Percentiles rank a stretch among this genome's conserved stretches.
These are phyloP conservation scores for Chionoecetes opilio DNA, from an alignment of 1,140 invertebrate species.

Conservation along the genomic window DNA sequence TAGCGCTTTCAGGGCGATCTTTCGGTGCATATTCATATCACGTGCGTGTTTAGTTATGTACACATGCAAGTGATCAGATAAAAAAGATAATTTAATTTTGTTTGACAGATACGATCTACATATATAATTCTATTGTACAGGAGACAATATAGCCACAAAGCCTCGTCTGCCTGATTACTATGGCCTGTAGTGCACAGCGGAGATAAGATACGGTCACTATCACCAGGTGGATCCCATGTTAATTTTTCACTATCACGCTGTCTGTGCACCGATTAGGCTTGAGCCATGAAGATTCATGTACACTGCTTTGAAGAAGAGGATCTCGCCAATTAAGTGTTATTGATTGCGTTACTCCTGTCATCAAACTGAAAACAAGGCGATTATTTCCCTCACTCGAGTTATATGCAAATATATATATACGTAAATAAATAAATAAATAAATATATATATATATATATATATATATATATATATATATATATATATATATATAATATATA, in stretches of 20 bases:
- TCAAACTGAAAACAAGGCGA: too few species aligned
- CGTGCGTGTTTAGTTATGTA: too few species aligned
- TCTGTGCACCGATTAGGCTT: not conserved
- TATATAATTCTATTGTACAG: not conserved
- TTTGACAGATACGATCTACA: not conserved
- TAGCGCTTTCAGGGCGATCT: too few species aligned
- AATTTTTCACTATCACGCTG: not conserved
- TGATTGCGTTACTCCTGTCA: too few species aligned
- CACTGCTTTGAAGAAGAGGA: too few species aligned
- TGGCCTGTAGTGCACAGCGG: not conserved
- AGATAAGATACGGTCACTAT: constrained; percentile 7
- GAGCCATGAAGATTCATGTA: too few species aligned
- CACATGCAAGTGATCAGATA: not conserved
- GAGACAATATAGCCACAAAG: not conserved
- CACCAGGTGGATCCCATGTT: not conserved
- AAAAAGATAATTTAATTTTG: not conserved
- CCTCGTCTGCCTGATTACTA: not conserved
- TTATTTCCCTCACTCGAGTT: too few species aligned
- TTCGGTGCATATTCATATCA: too few species aligned
- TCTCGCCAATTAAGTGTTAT: too few species aligned
- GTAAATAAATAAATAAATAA: constrained; percentile 5
- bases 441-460: constrained; percentile 41
- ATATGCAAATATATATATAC: constrained; percentile 34
- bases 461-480: constrained; percentile 21
- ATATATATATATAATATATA: not conserved